Percentiles rank a stretch among this genome's conserved stretches.
These are phyloP conservation scores for Papilio xuthus DNA, from an alignment of 1,140 invertebrate genomes.

Conservation along the genomic window DNA sequence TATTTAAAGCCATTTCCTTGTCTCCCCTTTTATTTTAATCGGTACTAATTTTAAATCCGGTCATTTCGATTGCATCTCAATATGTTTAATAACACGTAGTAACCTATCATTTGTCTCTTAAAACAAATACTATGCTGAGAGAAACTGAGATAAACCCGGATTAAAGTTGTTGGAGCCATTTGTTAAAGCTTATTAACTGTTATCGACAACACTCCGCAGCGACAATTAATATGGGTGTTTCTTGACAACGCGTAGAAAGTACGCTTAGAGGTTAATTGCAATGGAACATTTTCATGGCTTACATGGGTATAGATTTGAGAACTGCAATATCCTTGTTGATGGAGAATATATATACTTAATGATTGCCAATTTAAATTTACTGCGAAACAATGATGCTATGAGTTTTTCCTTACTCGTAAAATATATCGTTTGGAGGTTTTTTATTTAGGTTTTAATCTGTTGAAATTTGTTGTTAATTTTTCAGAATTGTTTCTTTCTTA, in stretches of 20 bases:
- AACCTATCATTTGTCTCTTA: constrained; percentile 36
- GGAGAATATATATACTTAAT: too few species aligned
- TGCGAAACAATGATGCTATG: too few species aligned
- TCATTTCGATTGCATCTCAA: constrained; percentile 24
- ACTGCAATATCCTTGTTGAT: too few species aligned
- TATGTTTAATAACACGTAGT: constrained; percentile 33
- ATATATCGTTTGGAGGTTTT: too few species aligned
- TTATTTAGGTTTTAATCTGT: too few species aligned
- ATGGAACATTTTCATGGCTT: neutral
- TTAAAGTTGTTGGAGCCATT: constrained; percentile 44
- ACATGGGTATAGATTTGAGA: neutral
- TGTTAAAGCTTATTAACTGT: constrained; percentile 47
- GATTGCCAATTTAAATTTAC: too few species aligned
- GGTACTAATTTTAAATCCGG: constrained; percentile 14
- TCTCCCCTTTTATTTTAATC: neutral
- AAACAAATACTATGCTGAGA: constrained; percentile 37
- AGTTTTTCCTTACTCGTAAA: too few species aligned
- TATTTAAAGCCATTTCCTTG: constrained; percentile 6
- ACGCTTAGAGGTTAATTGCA: constrained; percentile 31
- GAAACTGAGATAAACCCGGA: constrained; percentile 33
- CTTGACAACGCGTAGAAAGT: constrained; percentile 36
- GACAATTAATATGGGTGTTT: constrained; percentile 37
- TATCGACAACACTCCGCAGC: constrained; percentile 26
- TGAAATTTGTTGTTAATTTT: too few species aligned
- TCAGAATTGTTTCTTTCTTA: too few species aligned